A percentile compares a stretch with the other conserved stretches of the same genome.
phyloP scores from a whole-genome alignment of 2,888 invertebrate species.

The Dermolepida albohirtum region DNA sequence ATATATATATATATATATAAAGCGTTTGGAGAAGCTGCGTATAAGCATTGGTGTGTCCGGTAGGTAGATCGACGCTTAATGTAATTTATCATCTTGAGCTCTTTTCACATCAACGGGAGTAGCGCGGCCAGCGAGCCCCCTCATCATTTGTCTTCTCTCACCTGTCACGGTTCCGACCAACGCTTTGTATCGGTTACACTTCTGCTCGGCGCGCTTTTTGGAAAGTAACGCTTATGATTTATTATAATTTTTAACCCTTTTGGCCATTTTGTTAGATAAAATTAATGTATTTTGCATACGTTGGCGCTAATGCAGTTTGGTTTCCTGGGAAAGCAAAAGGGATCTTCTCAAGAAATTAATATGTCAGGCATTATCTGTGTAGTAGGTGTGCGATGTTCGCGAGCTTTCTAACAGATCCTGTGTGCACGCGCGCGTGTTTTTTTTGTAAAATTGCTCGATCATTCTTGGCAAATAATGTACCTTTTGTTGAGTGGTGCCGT shows the following conservation, averaged over 20 bases:
- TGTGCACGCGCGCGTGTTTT: too few relatives aligned
- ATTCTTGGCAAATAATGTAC: too few relatives aligned
- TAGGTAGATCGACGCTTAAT: slow-evolving; percentile 59
- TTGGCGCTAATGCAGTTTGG: slow-evolving; percentile 40
- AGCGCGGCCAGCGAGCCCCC: slow-evolving; percentile 53
- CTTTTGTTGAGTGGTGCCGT: too few relatives aligned
- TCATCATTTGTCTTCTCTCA: slow-evolving; percentile 64
- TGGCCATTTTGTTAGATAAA: slow-evolving; percentile 56
- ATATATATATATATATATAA: too few relatives aligned
- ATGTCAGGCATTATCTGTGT: slow-evolving; percentile 6
- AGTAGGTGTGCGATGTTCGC: too few relatives aligned
- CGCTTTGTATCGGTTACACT: slow-evolving; percentile 64
- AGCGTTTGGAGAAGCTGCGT: slow-evolving; percentile 38
- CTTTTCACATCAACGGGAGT: slow-evolving; percentile 57
- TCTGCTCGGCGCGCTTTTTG: slow-evolving; percentile 51
- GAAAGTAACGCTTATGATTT: slow-evolving; percentile 57
- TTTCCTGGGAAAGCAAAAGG: slow-evolving; percentile 24
- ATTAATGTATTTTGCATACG: slow-evolving; percentile 43
- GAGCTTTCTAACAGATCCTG: too few relatives aligned
- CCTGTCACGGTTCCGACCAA: slow-evolving; percentile 60
- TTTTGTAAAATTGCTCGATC: too few relatives aligned
- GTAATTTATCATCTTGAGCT: slow-evolving; percentile 62
- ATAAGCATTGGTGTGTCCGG: slow-evolving; percentile 54
- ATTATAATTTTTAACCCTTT: slow-evolving; percentile 60
- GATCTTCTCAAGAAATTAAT: slow-evolving; percentile 33